These are phyloP conservation scores for Drosophila nigrodunni DNA, from an alignment of 1,140 invertebrate genomes.

Conservation along the genomic window DNA sequence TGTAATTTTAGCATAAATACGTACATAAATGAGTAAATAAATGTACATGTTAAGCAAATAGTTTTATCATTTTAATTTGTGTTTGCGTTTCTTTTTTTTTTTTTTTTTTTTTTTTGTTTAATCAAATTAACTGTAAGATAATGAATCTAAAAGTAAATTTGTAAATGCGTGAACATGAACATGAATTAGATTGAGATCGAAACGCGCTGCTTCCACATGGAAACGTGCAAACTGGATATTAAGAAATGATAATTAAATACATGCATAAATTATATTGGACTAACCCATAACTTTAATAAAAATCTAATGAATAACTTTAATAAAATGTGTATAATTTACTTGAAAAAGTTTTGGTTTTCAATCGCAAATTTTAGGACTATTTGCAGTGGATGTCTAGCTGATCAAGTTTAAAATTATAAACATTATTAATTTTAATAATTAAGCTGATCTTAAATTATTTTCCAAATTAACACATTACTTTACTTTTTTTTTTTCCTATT, in stretches of 20 bases:
- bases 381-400: too few relatives aligned
- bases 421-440: too few relatives aligned
- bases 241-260: conserved; percentile 24
- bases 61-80: conserved; percentile 27
- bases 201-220: conserved; percentile 5
- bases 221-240: conserved; percentile 23
- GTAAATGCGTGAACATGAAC: conserved; percentile 29
- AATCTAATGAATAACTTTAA: conserved; percentile 65
- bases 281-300: conserved; percentile 73
- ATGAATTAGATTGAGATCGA: background rate
- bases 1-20: conserved; percentile 34
- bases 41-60: conserved; percentile 28
- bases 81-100: background rate
- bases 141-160: conserved; percentile 33
- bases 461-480: too few relatives aligned
- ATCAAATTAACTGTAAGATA: conserved; percentile 28
- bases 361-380: too few relatives aligned
- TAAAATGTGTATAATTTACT: background rate
- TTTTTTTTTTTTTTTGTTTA: conserved; percentile 30
- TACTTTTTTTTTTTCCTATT: too few relatives aligned
- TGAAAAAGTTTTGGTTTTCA: too few relatives aligned
- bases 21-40: conserved; percentile 35
- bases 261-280: conserved; percentile 59
- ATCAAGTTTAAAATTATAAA: too few relatives aligned
- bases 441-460: too few relatives aligned